Evolutionary conservation across 2,797 vertebrate genomes (phyloP).

Genomic region (Eutrigla gurnardus): DNA sequence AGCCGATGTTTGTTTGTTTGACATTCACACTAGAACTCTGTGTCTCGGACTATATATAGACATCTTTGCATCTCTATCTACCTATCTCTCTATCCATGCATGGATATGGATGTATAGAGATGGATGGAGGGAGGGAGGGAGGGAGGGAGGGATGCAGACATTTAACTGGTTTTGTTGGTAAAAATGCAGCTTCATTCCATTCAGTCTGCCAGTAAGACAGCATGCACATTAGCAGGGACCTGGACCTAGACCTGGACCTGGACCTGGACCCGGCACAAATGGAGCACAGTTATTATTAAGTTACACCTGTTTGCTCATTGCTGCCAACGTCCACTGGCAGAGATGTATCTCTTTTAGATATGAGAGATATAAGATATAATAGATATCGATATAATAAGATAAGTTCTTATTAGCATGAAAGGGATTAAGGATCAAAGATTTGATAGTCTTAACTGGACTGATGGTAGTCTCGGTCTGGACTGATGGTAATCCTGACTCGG

Average conservation of each 20-base stretch:
- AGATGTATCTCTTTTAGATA: not conserved
- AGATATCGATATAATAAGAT: not conserved
- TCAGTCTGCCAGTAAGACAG: constrained; percentile 15
- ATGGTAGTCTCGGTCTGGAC: too few relatives aligned
- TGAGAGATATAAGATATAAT: too few relatives aligned
- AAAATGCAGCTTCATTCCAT: constrained; percentile 13
- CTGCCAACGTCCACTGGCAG: not conserved
- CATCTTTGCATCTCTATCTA: too few relatives aligned
- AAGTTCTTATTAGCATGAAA: not conserved
- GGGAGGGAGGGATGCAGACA: not conserved
- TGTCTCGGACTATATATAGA: too few relatives aligned
- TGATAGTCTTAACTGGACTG: not conserved
- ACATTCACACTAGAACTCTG: too few relatives aligned
- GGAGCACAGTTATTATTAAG: constrained; percentile 29
- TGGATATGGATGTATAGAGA: too few relatives aligned
- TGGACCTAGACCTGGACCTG: not conserved
- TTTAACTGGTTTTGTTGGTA: not conserved
- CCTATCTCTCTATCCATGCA: too few relatives aligned
- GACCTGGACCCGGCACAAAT: not conserved
- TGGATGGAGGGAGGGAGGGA: too few relatives aligned
- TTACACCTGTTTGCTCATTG: constrained; percentile 21
- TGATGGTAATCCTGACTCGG: too few relatives aligned
- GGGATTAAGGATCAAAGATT: not conserved
- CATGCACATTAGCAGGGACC: constrained; percentile 16
- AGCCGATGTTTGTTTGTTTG: not conserved